Base-by-base conservation (phyloP, 1,140 invertebrate genomes). In the Leptinotarsa undecemlineata region DNA sequence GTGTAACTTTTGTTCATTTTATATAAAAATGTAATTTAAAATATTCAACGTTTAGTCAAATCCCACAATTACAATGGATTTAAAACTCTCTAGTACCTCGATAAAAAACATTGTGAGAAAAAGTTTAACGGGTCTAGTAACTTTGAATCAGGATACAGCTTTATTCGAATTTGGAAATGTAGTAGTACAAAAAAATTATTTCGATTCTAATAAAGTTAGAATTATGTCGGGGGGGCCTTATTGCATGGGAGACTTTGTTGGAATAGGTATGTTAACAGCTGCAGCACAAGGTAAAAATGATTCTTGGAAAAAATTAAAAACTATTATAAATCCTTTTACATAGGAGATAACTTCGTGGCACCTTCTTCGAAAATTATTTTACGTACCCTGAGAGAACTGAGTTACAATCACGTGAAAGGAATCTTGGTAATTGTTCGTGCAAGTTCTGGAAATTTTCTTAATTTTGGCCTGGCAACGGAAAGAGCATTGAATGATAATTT, bases 151-250 rank as follows among this genome's bases (percentile, higher is more conserved):
- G 33, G 76, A 83, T 42, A 69, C 84, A n/a, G 73, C 75, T 60
- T 20, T 84, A 64, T 77, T 84, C 21, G 79, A 83, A 74, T 82
- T 80, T 72, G 83, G 80, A 47, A 81, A 83, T 72, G 79, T 84
- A 33, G 64, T 85, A 3, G 74, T 84, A 48, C 74, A 74, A 63
- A 81, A 78, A 74, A 79, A 82, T 76, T 82, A 84, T 68, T 73
- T 76, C 61, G 68, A 79, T 21, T 72, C 82, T 11, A 84, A 86
- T 17, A 85, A 88, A 80, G 91, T 93, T 13, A 86, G 87, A 69
- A 77, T 94, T 33, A 81, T 94, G 42, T 88, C 88, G 76, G 93
- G 92, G 20, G 92, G 92, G 33, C 88, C 89, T 51, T 88, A 87
- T 17, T 85, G 86, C 77, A 84, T 86, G 76, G 87, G 86, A 76